Base-by-base conservation (phyloP, 2,113 vertebrate species). In the Kryptolebias marmoratus region DNA sequence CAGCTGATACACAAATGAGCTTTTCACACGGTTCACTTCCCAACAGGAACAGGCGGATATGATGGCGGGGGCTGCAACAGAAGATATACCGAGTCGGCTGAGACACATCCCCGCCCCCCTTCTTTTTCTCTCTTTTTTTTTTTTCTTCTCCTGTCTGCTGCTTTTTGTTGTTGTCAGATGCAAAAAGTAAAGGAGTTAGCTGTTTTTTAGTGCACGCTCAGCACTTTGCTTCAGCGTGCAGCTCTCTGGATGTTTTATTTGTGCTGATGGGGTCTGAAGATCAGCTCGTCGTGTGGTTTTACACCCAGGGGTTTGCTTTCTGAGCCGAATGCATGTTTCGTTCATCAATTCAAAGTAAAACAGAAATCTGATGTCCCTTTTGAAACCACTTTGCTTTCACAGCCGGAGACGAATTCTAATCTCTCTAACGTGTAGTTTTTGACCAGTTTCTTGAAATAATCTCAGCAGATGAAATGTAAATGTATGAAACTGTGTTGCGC, bases 131-230 rank as follows among this genome's bases (percentile, higher is more conserved):
- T 22, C 22, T 22, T 22, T 22, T 22, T 9, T 42, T 9, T 10
- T 42, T 10, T 42, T 42, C 10, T 6, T 1, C 58, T 60, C 31
- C n/a, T 31, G 48, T n/a, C 59, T 78, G 73, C 58, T 56, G 13
- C 57, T 50, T 60, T 79, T 48, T 49, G 59, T 75, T 76, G 8
- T 55, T 48, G 56, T 74, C 63, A 45, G 67, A 63, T 28, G 7
- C 47, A 60, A 50, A 76, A 80, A 74, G 69, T 28, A n/a, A 59
- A 55, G 47, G 42, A 69, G 80, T 68, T 65, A 13, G 71, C 72
- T 72, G 48, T 73, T 84, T 83, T 42, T 79, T 70, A 52, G 44
- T 71, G 69, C 45, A 2, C 27, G 49, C 70, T 80, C 80, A 86
- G 80, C 86, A 59, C 66, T 69, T 18, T 16, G 42, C 18, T 68